Evolutionary conservation across 1,140 invertebrate species (phyloP).

Genomic region (Lutraria rhynchaena): DNA sequence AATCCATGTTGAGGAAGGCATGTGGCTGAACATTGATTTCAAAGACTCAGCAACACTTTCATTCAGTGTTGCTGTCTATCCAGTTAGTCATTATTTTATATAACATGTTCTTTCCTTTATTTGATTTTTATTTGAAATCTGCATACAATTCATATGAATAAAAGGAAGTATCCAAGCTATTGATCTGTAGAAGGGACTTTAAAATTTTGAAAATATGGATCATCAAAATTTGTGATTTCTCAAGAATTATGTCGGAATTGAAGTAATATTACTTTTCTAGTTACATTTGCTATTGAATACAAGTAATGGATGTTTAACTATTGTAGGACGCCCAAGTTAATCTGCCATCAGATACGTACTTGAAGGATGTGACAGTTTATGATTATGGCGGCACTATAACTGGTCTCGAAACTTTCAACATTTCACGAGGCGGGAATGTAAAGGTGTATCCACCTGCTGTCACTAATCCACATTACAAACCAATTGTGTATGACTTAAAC

Average conservation of each 20-base stretch:
- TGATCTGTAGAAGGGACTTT: too few relatives aligned
- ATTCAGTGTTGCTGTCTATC: slow-evolving; percentile 72
- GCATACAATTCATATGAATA: too few relatives aligned
- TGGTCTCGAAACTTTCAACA: slow-evolving; percentile 72
- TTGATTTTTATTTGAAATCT: too few relatives aligned
- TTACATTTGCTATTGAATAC: too few relatives aligned
- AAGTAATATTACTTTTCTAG: too few relatives aligned
- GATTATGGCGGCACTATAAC: slow-evolving; percentile 70
- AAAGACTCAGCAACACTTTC: slow-evolving; percentile 67
- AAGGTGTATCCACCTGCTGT: slow-evolving; percentile 66
- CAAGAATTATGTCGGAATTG: too few relatives aligned
- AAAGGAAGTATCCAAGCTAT: too few relatives aligned
- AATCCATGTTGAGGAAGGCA: slow-evolving; percentile 70
- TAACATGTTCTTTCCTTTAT: too few relatives aligned
- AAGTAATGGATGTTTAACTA: too few relatives aligned
- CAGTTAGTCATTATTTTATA: slow-evolving; percentile 20
- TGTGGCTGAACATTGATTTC: slow-evolving; percentile 75
- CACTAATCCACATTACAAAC: slow-evolving; percentile 33
- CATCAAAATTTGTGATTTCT: too few relatives aligned
- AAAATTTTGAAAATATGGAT: too few relatives aligned
- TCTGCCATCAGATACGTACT: slow-evolving; percentile 71
- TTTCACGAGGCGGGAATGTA: slow-evolving; percentile 70
- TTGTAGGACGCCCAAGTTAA: slow-evolving; percentile 72
- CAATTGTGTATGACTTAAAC: slow-evolving; percentile 63
- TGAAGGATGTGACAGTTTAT: slow-evolving; percentile 66